Conservation (phyloP, 1,140 invertebrate species). For the Linepithema humile region DNA sequence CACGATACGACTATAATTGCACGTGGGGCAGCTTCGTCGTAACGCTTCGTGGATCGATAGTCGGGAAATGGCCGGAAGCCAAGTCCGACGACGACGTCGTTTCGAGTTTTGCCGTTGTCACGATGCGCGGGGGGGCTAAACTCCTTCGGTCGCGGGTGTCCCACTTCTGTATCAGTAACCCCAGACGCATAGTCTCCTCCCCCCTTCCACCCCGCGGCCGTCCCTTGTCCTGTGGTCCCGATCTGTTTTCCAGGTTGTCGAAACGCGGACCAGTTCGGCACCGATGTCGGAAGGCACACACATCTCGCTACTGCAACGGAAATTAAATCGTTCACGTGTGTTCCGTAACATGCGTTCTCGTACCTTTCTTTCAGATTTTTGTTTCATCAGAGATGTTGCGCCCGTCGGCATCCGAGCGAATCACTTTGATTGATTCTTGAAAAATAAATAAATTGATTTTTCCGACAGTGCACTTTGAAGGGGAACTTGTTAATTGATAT, state of each 20-base stretch:
- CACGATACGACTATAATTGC: conserved; percentile 82
- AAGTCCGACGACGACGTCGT: conserved; percentile 83
- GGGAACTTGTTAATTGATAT: neutral
- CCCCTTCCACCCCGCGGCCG: conserved; percentile 33
- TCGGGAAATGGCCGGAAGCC: conserved; percentile 83
- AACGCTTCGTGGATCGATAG: conserved; percentile 83
- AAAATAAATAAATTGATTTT: neutral
- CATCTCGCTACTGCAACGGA: neutral
- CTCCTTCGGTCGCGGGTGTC: conserved; percentile 76
- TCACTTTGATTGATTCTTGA: neutral
- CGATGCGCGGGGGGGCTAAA: conserved; percentile 71
- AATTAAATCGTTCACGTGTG: conserved; percentile 4
- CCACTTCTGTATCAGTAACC: conserved; percentile 71
- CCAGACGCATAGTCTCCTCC: conserved; percentile 62
- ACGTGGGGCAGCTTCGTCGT: conserved; percentile 79
- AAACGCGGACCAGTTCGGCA: neutral
- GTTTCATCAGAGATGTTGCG: neutral
- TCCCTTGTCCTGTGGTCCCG: neutral
- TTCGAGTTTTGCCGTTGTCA: conserved; percentile 84
- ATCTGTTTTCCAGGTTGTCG: conserved; percentile 45
- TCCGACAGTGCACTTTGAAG: neutral
- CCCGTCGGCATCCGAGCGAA: neutral
- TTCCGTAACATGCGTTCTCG: neutral
- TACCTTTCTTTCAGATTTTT: neutral
- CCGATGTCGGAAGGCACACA: neutral